A percentile compares a stretch with the other conserved stretches of the same genome.
These are phyloP conservation scores for Labrus mixtus DNA, from an alignment of 2,113 vertebrate genomes.

Conservation along the genomic window DNA sequence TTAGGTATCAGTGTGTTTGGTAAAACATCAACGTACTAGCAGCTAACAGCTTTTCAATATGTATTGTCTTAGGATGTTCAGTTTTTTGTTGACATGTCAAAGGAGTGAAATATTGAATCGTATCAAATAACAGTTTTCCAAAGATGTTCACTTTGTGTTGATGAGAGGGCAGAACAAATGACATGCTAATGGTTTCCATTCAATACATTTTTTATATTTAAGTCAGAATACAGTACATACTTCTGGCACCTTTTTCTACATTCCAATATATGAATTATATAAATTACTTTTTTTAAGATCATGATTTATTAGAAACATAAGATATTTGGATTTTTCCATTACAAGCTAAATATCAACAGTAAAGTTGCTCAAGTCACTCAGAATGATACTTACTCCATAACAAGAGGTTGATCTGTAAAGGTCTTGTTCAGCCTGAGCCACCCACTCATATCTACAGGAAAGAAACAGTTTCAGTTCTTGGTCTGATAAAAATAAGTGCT, in stretches of 20 bases:
- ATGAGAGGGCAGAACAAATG: too few species aligned
- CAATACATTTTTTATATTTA: too few species aligned
- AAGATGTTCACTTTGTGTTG: too few species aligned
- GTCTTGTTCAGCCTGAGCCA: conserved; percentile 86
- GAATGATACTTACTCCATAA: conserved; percentile 94
- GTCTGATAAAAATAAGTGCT: not conserved
- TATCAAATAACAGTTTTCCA: too few species aligned
- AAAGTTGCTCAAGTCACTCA: not conserved
- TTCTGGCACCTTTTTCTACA: too few species aligned
- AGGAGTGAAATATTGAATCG: too few species aligned
- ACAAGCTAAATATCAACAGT: not conserved
- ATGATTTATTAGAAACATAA: not conserved
- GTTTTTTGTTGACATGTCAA: not conserved
- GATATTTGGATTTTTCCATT: not conserved
- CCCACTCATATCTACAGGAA: conserved; percentile 83
- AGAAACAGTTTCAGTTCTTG: conserved; percentile 5
- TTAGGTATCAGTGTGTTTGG: not conserved
- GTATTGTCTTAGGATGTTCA: not conserved
- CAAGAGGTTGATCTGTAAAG: conserved; percentile 93
- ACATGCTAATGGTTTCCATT: too few species aligned
- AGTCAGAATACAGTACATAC: too few species aligned
- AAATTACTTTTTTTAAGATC: too few species aligned
- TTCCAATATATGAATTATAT: too few species aligned
- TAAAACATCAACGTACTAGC: not conserved
- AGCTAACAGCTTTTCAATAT: not conserved